Percentiles rank a stretch among this genome's conserved stretches.
These are phyloP conservation scores for Colletes latitarsis DNA, from an alignment of 1,140 invertebrate genomes.

Conservation along the genomic window DNA sequence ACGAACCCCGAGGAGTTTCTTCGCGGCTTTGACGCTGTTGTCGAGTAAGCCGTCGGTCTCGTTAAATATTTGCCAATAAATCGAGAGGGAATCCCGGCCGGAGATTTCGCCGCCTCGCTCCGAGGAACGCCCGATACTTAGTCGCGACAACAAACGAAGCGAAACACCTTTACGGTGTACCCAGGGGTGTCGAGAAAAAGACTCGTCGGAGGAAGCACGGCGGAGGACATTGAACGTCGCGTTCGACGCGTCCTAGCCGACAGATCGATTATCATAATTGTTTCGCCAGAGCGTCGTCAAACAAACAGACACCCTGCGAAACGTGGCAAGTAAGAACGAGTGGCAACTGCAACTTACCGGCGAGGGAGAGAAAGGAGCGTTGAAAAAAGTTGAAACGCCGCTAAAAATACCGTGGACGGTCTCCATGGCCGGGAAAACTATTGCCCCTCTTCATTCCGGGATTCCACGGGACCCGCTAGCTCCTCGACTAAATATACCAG, in stretches of 20 bases:
- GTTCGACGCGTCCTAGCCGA: not conserved
- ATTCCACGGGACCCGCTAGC: constrained; percentile 34
- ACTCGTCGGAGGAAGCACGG: not conserved
- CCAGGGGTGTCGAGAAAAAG: not conserved
- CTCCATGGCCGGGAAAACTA: constrained; percentile 42
- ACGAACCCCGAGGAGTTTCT: constrained; percentile 35
- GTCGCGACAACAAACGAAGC: not conserved
- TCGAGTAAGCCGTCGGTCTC: constrained; percentile 1
- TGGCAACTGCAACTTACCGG: too few relatives aligned
- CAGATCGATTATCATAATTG: constrained; percentile 27
- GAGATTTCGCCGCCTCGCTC: not conserved
- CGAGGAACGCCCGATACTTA: not conserved
- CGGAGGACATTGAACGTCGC: not conserved
- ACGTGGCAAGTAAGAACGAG: too few relatives aligned
- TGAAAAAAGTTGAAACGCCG: constrained; percentile 17
- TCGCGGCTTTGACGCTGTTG: constrained; percentile 32
- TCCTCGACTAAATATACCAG: constrained; percentile 63
- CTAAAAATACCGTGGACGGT: constrained; percentile 58
- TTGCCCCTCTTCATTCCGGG: constrained; percentile 23
- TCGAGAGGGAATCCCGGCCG: not conserved
- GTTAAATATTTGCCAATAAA: constrained; percentile 44
- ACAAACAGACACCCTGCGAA: not conserved
- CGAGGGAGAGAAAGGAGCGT: not conserved
- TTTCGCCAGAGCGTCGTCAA: not conserved
- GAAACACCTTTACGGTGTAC: not conserved